Base-by-base conservation (phyloP, 2,113 vertebrate genomes). In the Lophura nycthemera region DNA sequence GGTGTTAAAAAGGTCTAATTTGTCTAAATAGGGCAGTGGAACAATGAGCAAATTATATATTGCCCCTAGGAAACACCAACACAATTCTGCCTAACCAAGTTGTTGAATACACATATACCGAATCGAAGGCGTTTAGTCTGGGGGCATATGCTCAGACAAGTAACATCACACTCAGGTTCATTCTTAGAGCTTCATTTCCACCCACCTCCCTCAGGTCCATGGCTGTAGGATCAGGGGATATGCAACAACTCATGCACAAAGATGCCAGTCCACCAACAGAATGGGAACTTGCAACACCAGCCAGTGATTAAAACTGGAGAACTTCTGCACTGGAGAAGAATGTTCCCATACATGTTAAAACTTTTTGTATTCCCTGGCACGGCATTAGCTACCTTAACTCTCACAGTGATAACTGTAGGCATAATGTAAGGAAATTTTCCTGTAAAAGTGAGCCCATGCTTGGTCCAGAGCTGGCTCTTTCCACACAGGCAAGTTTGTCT, bases 1-100 rank as follows among this genome's bases (percentile, higher is more conserved):
- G 65, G 56, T 93, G 52, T 82, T 91, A 72, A 93, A 85, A 76
- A 93, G 78, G 59, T 73, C 90, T 94, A 85, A 93, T 94, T 96
- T 91, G 72, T 84, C 77, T 92, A 83, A 95, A 80, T n/a, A 75
- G 75, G 77, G 73, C 38, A 93, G 52, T 57, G 36, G 84, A 7
- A 88, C 64, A 88, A 72, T 22, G 43, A 96, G 83, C 43, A 93
- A 96, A 93, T 90, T 76, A 93, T 25, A 73, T 20, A 22, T 19
- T 92, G 82, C 81, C 75, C 48, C 83, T 43, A 38, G 75, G 48
- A 95, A 67, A 97, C 42, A 57, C 52, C 88, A 93, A 57, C 34
- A 66, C 74, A 71, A 78, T 18, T 79, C 30, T 3, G 1, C 4
- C 0, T 76, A 74, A 92, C 11, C 64, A 69, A 11, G 19, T 25